Percentiles rank a stretch among this genome's conserved stretches.
Evolutionary conservation across 2,113 vertebrate species (phyloP).

Genomic region (Dromaius novaehollandiae): DNA sequence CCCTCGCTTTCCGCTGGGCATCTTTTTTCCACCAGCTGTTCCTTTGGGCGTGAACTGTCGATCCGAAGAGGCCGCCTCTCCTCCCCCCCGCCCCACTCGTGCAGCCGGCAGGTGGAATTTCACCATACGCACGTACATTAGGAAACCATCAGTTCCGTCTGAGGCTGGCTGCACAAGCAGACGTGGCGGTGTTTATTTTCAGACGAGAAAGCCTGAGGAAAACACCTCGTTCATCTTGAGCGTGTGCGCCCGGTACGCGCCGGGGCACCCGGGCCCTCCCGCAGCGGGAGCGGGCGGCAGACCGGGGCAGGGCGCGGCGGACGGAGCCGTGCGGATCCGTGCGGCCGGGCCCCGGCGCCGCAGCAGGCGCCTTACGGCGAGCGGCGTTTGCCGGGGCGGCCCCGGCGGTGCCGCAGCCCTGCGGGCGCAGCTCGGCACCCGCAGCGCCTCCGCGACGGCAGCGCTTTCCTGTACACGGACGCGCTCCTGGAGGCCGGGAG

Average conservation of each 20-base stretch:
- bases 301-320: fast-evolving
- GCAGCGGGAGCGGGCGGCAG: background rate
- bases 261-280: background rate
- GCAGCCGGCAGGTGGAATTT: constrained; percentile 41
- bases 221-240: constrained; percentile 26
- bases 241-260: background rate
- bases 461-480: fast-evolving
- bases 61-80: background rate
- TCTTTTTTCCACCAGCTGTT: background rate
- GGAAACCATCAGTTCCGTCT: background rate
- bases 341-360: background rate
- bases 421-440: too few species aligned
- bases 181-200: constrained; percentile 35
- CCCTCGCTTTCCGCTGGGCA: fast-evolving
- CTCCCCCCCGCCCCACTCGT: background rate
- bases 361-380: background rate
- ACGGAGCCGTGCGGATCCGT: background rate
- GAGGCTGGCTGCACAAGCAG: constrained; percentile 23
- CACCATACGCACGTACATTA: background rate
- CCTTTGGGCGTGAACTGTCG: background rate
- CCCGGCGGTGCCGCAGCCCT: too few species aligned
- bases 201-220: constrained; percentile 21
- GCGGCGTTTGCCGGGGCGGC: background rate
- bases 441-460: too few species aligned
- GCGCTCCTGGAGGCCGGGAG: background rate